Conservation (phyloP, 1,140 invertebrate species). For the Drosophila pachea region DNA sequence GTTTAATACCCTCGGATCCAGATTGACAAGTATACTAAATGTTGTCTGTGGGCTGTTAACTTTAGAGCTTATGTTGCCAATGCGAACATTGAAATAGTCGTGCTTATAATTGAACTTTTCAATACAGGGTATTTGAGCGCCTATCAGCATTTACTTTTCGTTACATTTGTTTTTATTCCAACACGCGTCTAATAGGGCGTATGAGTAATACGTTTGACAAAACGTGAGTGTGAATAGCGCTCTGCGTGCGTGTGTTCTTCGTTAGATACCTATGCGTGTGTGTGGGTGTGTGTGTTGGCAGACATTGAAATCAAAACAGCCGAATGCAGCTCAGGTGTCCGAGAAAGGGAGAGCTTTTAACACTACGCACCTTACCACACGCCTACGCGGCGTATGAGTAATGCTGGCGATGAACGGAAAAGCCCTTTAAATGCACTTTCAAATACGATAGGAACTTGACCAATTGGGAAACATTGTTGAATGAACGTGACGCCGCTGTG, state of each 20-base stretch:
- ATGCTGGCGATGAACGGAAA: slow-evolving; percentile 7
- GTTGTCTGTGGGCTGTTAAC: not conserved
- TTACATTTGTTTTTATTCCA: slow-evolving; percentile 9
- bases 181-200: slow-evolving; percentile 34
- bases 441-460: not conserved
- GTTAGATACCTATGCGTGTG: not conserved
- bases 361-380: not conserved
- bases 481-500: slow-evolving; percentile 9
- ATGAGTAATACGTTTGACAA: slow-evolving; percentile 60
- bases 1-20: slow-evolving; percentile 11
- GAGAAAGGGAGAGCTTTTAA: slow-evolving; percentile 3
- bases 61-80: too few relatives aligned
- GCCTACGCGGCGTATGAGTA: slow-evolving; percentile 26
- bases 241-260: not conserved
- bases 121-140: slow-evolving; percentile 3
- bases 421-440: slow-evolving; percentile 1
- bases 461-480: slow-evolving; percentile 1
- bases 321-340: slow-evolving; percentile 20
- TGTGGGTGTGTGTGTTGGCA: slow-evolving; percentile 9
- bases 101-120: not conserved
- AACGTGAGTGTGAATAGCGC: slow-evolving; percentile 1
- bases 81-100: too few relatives aligned
- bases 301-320: slow-evolving; percentile 20
- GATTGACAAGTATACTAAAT: not conserved
- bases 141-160: not conserved